phyloP scores from a whole-genome alignment of 2,113 vertebrate genomes.

The Chrysochloris asiatica region DNA sequence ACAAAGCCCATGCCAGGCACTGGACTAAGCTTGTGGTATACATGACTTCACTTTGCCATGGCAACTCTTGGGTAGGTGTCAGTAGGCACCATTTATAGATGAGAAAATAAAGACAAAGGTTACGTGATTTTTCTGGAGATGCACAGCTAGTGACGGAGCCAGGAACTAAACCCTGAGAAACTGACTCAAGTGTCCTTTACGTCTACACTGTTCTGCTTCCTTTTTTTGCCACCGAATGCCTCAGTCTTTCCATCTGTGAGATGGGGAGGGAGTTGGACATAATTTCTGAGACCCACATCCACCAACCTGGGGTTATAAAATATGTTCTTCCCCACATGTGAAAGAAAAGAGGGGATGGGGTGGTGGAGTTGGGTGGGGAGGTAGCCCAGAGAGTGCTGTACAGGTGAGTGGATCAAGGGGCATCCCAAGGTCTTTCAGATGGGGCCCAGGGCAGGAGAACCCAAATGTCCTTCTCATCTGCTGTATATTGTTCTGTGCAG shows the following conservation, averaged over 20 bases:
- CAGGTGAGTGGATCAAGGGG: background rate
- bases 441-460: background rate
- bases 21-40: background rate
- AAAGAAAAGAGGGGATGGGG: background rate
- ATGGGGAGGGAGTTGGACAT: background rate
- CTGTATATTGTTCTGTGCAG: background rate
- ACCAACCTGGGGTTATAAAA: background rate
- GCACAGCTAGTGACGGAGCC: background rate
- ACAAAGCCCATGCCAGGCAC: background rate
- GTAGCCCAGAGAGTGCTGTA: background rate
- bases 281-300: background rate
- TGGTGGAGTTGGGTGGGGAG: background rate
- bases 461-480: background rate
- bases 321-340: background rate
- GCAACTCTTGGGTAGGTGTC: background rate
- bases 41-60: background rate
- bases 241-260: conserved; percentile 32
- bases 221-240: background rate
- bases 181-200: background rate
- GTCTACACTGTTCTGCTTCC: rapidly evolving
- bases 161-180: background rate
- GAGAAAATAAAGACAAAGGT: background rate
- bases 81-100: rapidly evolving
- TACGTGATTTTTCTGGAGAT: background rate
- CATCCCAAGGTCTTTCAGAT: background rate